Percentiles rank a stretch among this genome's conserved stretches.
Conservation (phyloP, 2,113 vertebrate species). For the Echinops telfairi region DNA sequence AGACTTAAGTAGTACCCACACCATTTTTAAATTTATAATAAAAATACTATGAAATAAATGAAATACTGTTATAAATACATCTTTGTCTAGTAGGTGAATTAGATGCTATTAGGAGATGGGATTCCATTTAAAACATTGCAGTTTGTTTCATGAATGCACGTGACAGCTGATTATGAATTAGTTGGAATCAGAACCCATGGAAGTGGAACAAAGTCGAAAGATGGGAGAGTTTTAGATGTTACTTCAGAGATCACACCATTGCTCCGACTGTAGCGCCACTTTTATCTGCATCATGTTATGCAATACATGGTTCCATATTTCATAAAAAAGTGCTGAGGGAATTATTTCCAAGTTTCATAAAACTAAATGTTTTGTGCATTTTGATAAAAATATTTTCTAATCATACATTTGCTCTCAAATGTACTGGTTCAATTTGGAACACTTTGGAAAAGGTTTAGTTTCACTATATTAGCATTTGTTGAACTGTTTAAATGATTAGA, state of each 20-base stretch:
- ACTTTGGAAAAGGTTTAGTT: background rate
- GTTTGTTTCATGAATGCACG: background rate
- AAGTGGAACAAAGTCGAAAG: background rate
- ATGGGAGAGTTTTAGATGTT: background rate
- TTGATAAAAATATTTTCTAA: constrained; percentile 50
- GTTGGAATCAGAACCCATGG: background rate
- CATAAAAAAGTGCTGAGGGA: constrained; percentile 51
- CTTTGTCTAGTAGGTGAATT: background rate
- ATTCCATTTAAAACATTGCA: background rate
- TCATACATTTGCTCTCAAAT: constrained; percentile 23
- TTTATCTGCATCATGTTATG: constrained; percentile 60
- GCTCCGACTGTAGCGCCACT: background rate
- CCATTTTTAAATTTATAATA: background rate
- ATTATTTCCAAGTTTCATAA: constrained; percentile 49
- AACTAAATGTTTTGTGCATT: constrained; percentile 3
- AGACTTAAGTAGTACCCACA: background rate
- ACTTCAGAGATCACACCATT: background rate
- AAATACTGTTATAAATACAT: background rate
- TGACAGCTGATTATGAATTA: background rate
- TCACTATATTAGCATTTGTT: background rate
- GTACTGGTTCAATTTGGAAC: background rate
- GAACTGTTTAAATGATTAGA: background rate
- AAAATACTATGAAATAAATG: background rate
- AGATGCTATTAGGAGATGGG: background rate
- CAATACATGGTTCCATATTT: constrained; percentile 31